Evolutionary conservation across 2,888 invertebrate species (phyloP), one percentile per base, ranked within the genome.

Genomic region (Pocota personata): DNA sequence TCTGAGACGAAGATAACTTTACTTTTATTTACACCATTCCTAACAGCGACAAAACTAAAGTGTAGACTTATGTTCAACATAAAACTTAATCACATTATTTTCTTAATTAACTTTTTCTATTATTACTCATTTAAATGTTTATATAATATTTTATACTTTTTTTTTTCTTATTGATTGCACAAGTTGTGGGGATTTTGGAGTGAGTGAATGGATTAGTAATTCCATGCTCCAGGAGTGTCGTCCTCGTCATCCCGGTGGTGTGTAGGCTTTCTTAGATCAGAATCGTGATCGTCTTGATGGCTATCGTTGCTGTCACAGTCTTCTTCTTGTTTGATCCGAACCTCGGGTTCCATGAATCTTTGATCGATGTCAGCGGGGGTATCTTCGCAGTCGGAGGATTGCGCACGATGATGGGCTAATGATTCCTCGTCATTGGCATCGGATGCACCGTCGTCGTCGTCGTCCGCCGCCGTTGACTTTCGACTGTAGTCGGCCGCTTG

Each of bases 381-480:
- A 14, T 89, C 89, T 3, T 90, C 90, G 3, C 55, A 87, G n/a
- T 91, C 90, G 1, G 80, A 67, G 2, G 82, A 48, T 24, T 78
- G 87, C 0, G 66, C 12, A 7, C 66, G 78, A 35, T 88, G 83
- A 16, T 80, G 87, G 27, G 21, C 30, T 0, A 72, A 43, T 30
- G 50, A 75, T 71, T 69, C 82, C 5, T 90, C 89, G 3, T 87
- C 88, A 48, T 88, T 88, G 46, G 64, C 75, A 50, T 82, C 96
- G 1, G 96, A 95, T 21, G 95, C 95, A 0, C 96, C 96, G 91
- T 97, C 97, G 62, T 96, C 95, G 30, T 96, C 86, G 2, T 88
- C 89, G 24, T 87, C 88, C 24, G 87, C 86, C n/a, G 52, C 80
- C 12, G 75, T 93, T 1, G 86, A 73, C 76, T 93, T 93, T 72